These are phyloP conservation scores for Apotomis turbidana DNA, from an alignment of 2,888 invertebrate species.

Conservation along the genomic window DNA sequence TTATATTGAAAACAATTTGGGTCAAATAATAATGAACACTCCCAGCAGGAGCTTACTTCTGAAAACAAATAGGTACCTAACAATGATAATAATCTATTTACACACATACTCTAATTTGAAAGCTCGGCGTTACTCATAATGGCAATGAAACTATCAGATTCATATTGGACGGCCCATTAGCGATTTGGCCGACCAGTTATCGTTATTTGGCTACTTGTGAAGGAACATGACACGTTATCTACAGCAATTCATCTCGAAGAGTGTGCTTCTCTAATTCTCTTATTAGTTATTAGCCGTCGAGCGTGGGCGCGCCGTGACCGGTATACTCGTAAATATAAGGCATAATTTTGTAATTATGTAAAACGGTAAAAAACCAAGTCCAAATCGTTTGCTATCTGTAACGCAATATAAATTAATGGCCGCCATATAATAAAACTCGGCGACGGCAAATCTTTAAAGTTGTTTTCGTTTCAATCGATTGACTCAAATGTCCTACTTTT, in stretches of 20 bases:
- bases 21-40: no score
- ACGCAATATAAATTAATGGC: slow-evolving; percentile 78
- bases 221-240: slow-evolving; percentile 75
- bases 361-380: slow-evolving; percentile 76
- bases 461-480: slow-evolving; percentile 67
- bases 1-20: no score
- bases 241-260: slow-evolving; percentile 69
- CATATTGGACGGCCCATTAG: slow-evolving; percentile 66
- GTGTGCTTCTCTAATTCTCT: slow-evolving; percentile 69
- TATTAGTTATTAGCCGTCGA: slow-evolving; percentile 53
- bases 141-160: slow-evolving; percentile 50
- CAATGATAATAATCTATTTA: slow-evolving; percentile 23
- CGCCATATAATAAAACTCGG: slow-evolving; percentile 70
- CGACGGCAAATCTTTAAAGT: slow-evolving; percentile 72
- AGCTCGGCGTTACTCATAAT: slow-evolving; percentile 27
- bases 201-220: slow-evolving; percentile 69
- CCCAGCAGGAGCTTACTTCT: no score
- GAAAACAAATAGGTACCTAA: slow-evolving; percentile 15
- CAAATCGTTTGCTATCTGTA: slow-evolving; percentile 77
- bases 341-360: slow-evolving; percentile 81
- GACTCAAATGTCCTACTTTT: slow-evolving; percentile 71
- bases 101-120: slow-evolving; percentile 32
- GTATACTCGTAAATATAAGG: slow-evolving; percentile 70
- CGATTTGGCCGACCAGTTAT: slow-evolving; percentile 62
- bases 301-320: slow-evolving; percentile 70